phyloP scores from a whole-genome alignment of 2,797 vertebrate genomes.

The Muraenolepis orangiensis region DNA sequence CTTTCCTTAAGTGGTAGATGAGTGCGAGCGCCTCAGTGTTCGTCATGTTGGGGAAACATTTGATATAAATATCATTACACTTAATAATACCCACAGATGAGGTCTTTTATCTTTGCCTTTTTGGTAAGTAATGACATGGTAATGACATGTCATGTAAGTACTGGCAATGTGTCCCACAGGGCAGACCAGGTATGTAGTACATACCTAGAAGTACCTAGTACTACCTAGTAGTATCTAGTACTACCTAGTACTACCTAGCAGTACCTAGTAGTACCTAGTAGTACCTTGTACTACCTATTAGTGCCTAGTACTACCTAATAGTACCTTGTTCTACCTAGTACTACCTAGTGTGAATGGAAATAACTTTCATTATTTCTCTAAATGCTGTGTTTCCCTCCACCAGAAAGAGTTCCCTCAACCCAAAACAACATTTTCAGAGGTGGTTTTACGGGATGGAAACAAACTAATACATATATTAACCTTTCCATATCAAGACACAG shows the following conservation, averaged over 20 bases:
- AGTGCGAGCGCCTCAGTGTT: constrained; percentile 8
- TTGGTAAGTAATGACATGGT: too few relatives aligned
- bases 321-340: too few relatives aligned
- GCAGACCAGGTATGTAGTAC: constrained; percentile 34
- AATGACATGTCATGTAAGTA: too few relatives aligned
- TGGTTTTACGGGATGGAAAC: constrained; percentile 46
- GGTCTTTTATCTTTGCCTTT: too few relatives aligned
- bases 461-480: constrained; percentile 68
- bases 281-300: too few relatives aligned
- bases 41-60: neutral
- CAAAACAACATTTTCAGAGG: constrained; percentile 44
- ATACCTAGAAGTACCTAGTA: too few relatives aligned
- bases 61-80: too few relatives aligned
- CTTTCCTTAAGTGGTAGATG: neutral
- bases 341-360: constrained; percentile 38
- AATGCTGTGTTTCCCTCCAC: constrained; percentile 25
- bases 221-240: constrained; percentile 23
- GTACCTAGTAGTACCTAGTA: constrained; percentile 23
- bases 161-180: constrained; percentile 7
- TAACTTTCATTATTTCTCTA: constrained; percentile 38
- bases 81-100: too few relatives aligned
- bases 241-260: constrained; percentile 23
- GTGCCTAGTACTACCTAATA: constrained; percentile 23
- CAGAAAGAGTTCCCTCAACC: constrained; percentile 36
- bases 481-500: constrained; percentile 59